A percentile compares a stretch with the other conserved stretches of the same genome.
Conservation (phyloP, 2,888 invertebrate species). For the Diarsia rubi region DNA sequence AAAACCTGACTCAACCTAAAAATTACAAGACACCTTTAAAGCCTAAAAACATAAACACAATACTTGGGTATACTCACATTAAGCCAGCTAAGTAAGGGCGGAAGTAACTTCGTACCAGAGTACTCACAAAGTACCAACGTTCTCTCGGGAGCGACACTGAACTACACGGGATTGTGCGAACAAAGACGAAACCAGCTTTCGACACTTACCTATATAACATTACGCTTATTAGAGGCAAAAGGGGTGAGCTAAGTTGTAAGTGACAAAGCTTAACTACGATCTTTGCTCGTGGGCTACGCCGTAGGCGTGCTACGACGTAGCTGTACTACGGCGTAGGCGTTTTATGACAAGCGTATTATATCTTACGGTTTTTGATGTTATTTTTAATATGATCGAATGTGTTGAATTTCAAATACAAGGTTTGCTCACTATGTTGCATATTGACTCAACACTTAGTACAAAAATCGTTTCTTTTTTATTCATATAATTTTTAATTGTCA, state of each 20-base stretch:
- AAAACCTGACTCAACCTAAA: not conserved
- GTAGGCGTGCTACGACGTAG: slow-evolving; percentile 38
- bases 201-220: slow-evolving; percentile 36
- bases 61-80: slow-evolving; percentile 29
- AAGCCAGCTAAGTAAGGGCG: slow-evolving; percentile 55
- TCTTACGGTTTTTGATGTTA: not conserved
- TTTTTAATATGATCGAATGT: not conserved
- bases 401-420: too few species aligned
- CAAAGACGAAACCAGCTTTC: slow-evolving; percentile 47
- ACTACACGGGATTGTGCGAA: slow-evolving; percentile 42
- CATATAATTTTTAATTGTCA: too few species aligned
- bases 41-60: slow-evolving; percentile 43
- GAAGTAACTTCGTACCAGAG: slow-evolving; percentile 53
- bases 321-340: slow-evolving; percentile 12
- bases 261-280: slow-evolving; percentile 26
- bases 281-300: slow-evolving; percentile 22
- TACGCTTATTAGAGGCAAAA: slow-evolving; percentile 21
- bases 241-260: slow-evolving; percentile 31
- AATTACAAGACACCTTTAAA: slow-evolving; percentile 8
- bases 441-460: too few species aligned
- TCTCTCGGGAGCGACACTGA: slow-evolving; percentile 42
- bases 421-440: not conserved
- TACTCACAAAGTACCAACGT: slow-evolving; percentile 44
- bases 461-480: too few species aligned
- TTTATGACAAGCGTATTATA: not conserved